These are phyloP conservation scores for Ptychoptera contaminata DNA, from an alignment of 2,888 invertebrate species.

Conservation along the genomic window DNA sequence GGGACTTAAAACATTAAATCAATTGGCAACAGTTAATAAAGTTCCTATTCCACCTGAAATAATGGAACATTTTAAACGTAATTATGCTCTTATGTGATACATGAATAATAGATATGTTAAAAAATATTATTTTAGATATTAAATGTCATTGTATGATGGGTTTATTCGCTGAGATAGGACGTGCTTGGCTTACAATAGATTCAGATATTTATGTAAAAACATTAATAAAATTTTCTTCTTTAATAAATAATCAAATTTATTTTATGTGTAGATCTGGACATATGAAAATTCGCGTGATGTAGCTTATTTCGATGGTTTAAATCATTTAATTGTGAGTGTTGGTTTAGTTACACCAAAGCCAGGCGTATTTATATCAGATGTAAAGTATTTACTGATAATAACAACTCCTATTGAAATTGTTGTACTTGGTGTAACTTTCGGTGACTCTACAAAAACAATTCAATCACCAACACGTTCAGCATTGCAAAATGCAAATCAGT, in stretches of 20 bases:
- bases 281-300: slow-evolving; percentile 91
- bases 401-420: slow-evolving; percentile 93
- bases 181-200: slow-evolving; percentile 96
- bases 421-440: slow-evolving; percentile 28
- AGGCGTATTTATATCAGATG: slow-evolving; percentile 77
- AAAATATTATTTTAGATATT: slow-evolving; percentile 47
- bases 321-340: slow-evolving; percentile 86
- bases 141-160: slow-evolving; percentile 96
- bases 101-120: slow-evolving; percentile 3
- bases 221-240: background rate
- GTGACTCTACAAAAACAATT: slow-evolving; percentile 20
- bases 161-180: slow-evolving; percentile 84
- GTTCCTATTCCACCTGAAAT: slow-evolving; percentile 86
- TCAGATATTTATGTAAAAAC: slow-evolving; percentile 79
- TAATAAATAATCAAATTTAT: background rate
- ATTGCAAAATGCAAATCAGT: slow-evolving; percentile 15
- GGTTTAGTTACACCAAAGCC: slow-evolving; percentile 78
- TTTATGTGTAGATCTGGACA: slow-evolving; percentile 50
- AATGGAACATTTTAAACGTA: slow-evolving; percentile 90
- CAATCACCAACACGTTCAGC: slow-evolving; percentile 15
- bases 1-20: slow-evolving; percentile 53
- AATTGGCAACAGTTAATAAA: slow-evolving; percentile 65
- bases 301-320: slow-evolving; percentile 91
- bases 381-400: slow-evolving; percentile 78
- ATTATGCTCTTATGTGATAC: slow-evolving; percentile 1